These are phyloP conservation scores for Cydia strobilella DNA, from an alignment of 1,140 invertebrate genomes.

Conservation along the genomic window DNA sequence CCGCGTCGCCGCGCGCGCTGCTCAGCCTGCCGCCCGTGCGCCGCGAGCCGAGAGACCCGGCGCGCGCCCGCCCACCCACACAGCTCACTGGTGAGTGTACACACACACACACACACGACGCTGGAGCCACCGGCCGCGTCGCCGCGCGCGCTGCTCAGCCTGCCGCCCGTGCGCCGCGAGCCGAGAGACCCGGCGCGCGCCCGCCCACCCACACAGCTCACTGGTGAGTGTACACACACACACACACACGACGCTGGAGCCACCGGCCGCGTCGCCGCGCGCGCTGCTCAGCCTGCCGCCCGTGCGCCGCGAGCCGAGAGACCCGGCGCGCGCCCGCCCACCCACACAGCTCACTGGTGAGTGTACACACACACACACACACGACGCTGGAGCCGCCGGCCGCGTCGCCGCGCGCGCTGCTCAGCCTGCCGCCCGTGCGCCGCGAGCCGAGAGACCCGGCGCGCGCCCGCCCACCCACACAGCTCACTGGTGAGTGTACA, in stretches of 20 bases:
- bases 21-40: slow-evolving; percentile 78
- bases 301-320: slow-evolving; percentile 62
- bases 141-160: slow-evolving; percentile 60
- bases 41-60: slow-evolving; percentile 49
- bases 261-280: slow-evolving; percentile 37
- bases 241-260: slow-evolving; percentile 59
- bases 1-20: slow-evolving; percentile 45
- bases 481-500: neutral
- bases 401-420: slow-evolving; percentile 48
- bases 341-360: neutral
- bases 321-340: slow-evolving; percentile 34
- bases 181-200: slow-evolving; percentile 40
- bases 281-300: slow-evolving; percentile 75
- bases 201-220: slow-evolving; percentile 10
- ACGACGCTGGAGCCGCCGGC: slow-evolving; percentile 62
- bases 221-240: neutral
- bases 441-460: slow-evolving; percentile 49
- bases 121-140: slow-evolving; percentile 52
- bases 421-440: slow-evolving; percentile 77
- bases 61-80: slow-evolving; percentile 26
- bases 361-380: neutral
- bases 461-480: slow-evolving; percentile 27
- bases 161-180: slow-evolving; percentile 75
- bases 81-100: neutral
- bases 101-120: slow-evolving; percentile 43